Conservation (phyloP, 2,113 vertebrate species). For the Tachycineta bicolor region DNA sequence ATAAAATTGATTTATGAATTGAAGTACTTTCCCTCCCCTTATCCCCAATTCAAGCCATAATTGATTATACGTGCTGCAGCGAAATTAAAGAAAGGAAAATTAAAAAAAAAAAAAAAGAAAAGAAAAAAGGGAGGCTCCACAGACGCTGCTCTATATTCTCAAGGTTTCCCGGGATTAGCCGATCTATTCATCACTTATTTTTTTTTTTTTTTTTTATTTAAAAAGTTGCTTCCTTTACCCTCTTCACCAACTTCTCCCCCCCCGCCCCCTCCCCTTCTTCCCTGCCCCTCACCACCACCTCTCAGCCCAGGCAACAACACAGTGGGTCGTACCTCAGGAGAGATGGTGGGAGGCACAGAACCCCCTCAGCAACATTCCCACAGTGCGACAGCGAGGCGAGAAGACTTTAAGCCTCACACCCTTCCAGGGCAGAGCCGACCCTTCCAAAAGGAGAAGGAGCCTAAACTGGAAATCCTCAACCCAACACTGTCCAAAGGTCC, state of each 20-base stretch:
- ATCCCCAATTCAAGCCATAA: slow-evolving; percentile 88
- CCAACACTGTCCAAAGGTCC: background rate
- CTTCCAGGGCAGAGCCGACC: background rate
- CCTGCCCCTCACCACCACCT: background rate
- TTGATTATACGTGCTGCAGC: slow-evolving; percentile 96
- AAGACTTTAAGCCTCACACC: background rate
- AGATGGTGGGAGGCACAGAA: background rate
- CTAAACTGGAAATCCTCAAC: background rate
- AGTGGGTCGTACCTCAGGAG: background rate
- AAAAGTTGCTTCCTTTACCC: slow-evolving; percentile 74
- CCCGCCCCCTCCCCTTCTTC: background rate
- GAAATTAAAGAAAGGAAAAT: slow-evolving; percentile 84
- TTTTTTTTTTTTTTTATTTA: slow-evolving; percentile 75
- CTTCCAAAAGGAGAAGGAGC: background rate
- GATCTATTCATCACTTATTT: slow-evolving; percentile 77
- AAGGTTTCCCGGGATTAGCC: slow-evolving; percentile 71
- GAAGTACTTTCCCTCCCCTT: slow-evolving; percentile 87
- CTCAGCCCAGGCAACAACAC: background rate
- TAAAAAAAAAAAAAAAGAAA: slow-evolving; percentile 75
- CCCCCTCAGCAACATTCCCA: background rate
- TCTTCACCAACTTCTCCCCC: background rate
- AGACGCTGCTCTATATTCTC: slow-evolving; percentile 67
- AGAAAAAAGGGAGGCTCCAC: slow-evolving; percentile 72
- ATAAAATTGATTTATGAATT: slow-evolving; percentile 99
- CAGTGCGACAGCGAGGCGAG: accelerated